Base-by-base conservation (phyloP, 2,888 invertebrate species). In the Emmelina monodactyla region DNA sequence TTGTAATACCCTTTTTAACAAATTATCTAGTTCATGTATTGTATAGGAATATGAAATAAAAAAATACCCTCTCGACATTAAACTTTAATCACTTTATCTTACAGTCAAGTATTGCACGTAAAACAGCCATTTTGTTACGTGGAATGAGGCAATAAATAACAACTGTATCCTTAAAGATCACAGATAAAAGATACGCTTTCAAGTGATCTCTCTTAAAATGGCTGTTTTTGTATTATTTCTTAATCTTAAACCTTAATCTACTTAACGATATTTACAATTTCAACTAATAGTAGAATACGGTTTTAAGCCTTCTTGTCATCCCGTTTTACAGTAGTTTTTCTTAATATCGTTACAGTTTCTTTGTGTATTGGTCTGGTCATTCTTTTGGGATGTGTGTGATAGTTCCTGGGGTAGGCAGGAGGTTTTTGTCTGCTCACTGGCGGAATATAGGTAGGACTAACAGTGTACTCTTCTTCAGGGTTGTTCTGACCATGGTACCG, bases 341-440 rank as follows among this genome's bases (percentile, higher is more conserved):
- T 59, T 6, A 50, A 43, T 32, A 47, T 43, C n/a, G 41, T 33
- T 9, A 52, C 47, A 30, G 56, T 57, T 13, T 25, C 25, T 37
- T 62, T 72, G n/a, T 37, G 51, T 7, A 65, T 62, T 0, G 63
- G 57, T 37, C 60, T 71, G 0, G 49, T 51, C 62, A 69, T 78
- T 31, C 79, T 61, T 47, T 76, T 80, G 2, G 68, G 66, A 40
- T 76, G 66, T 0, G 64, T 59, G 28, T 76, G 75, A 38, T 75
- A 71, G 46, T 72, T 79, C 34, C 64, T 67, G 3, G 73, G 65
- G 39, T 62, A 63, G n/a, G 61, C 43, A 7, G 65, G 55, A 11
- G 68, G 44, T 37, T 64, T 68, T 33, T 69, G 68, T 28, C 62
- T 62, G 10, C 61, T 49, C 1, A 64, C 46, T 16, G 69, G 58